phyloP scores from a whole-genome alignment of 2,113 vertebrate species.

The Hemicordylus capensis region DNA sequence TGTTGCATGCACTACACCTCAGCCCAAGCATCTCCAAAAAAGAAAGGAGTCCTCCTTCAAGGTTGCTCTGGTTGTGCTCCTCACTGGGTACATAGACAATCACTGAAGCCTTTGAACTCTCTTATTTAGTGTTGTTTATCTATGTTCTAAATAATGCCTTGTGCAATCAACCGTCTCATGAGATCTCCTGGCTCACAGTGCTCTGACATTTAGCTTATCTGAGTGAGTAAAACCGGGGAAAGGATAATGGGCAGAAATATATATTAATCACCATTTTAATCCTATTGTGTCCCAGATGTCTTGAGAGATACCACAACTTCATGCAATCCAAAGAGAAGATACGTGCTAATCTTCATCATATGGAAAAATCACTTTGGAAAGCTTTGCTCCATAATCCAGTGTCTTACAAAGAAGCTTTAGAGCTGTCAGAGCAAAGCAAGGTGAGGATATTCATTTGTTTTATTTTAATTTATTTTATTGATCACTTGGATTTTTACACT shows the following conservation, averaged over 20 bases:
- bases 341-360: constrained; percentile 61
- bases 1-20: too few relatives aligned
- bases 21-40: too few relatives aligned
- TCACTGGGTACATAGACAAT: too few relatives aligned
- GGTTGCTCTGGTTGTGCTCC: too few relatives aligned
- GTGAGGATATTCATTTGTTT: constrained; percentile 61
- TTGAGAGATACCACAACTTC: constrained; percentile 76
- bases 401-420: constrained; percentile 83
- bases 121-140: too few relatives aligned
- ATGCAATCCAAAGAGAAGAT: constrained; percentile 74
- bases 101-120: too few relatives aligned
- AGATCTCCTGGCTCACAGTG: too few relatives aligned
- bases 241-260: background rate
- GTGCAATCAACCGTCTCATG: too few relatives aligned
- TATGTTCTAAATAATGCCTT: too few relatives aligned
- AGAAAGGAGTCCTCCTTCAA: too few relatives aligned
- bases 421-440: constrained; percentile 77
- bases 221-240: background rate
- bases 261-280: background rate
- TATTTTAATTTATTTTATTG: background rate
- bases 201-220: background rate
- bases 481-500: background rate
- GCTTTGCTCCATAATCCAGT: constrained; percentile 67
- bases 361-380: constrained; percentile 72
- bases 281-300: constrained; percentile 76